Base-by-base conservation (phyloP, 2,888 invertebrate species). In the Ophion ellenae region DNA sequence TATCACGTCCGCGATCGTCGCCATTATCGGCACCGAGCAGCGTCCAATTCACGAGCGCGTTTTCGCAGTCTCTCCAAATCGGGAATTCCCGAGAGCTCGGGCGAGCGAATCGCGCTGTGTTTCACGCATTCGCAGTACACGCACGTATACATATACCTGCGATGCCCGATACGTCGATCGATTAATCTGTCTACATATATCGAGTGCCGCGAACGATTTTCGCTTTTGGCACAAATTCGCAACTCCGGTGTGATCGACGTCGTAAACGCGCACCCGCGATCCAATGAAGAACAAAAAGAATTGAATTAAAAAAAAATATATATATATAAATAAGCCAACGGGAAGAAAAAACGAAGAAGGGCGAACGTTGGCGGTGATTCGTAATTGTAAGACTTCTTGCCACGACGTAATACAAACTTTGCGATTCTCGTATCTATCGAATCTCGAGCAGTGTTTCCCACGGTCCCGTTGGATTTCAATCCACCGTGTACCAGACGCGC, bases 401-500 rank as follows among this genome's bases (percentile, higher is more conserved):
- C 67, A 14, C 36, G 32, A 74, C 47, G 20, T 32, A 71, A 32
- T 66, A 28, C 32, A 53, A 28, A 28, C 67, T 81, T 64, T 57
- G 40, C 40, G 28, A n/a, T 61, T 78, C 59, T 81, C 70, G 63
- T 36, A 32, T 74, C 75, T 47, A 45, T 64, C 53, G 79, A 59
- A 24, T 53, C 79, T 75, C 79, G 78, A 86, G 84, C 82, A 70
- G 74, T 71, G 85, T 81, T 88, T 88, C 87, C 87, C 88, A 88
- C 88, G 88, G 83, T 88, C 63, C 69, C 59, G 74, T 76, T 79
- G 14, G 36, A 70, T 66, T 70, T 70, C 28, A 63, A 61, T 61
- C 5, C 40, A 40, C 32, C 32, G 32, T 32, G 32, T 32, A 32
- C 32, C 14, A 28, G 40, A 75, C 32, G 28, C n/a, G 53, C 17